A percentile compares a stretch with the other conserved stretches of the same genome.
Evolutionary conservation across 2,113 vertebrate species (phyloP).

Genomic region (Nibea coibor): DNA sequence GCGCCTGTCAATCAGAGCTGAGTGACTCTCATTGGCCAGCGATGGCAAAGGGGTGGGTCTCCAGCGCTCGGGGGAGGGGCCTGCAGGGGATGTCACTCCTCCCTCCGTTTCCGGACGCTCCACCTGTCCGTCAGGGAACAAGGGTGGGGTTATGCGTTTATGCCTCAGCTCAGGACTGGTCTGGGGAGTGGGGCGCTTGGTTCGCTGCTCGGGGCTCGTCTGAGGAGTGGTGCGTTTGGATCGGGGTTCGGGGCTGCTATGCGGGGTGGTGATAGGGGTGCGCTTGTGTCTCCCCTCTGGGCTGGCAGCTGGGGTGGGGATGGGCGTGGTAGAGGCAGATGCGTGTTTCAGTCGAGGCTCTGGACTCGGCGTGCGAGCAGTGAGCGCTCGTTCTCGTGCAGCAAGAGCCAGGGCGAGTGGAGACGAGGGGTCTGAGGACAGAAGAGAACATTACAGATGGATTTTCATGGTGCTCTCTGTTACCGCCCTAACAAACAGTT

Average conservation of each 20-base stretch:
- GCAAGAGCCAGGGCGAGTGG: conserved; percentile 97
- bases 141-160: conserved; percentile 74
- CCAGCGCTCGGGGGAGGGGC: conserved; percentile 76
- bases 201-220: conserved; percentile 81
- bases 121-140: conserved; percentile 85
- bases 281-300: conserved; percentile 85
- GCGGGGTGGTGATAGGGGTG: conserved; percentile 86
- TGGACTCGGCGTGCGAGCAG: conserved; percentile 90
- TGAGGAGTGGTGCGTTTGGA: conserved; percentile 85
- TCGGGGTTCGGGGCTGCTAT: conserved; percentile 89
- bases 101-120: conserved; percentile 90
- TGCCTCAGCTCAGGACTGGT: conserved; percentile 81
- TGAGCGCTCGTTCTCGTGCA: conserved; percentile 95
- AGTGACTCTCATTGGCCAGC: conserved; percentile 78
- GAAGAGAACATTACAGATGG: neutral
- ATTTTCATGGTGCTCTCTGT: neutral
- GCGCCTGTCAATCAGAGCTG: conserved; percentile 79
- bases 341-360: conserved; percentile 75
- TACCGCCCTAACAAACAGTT: neutral
- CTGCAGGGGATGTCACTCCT: conserved; percentile 89
- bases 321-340: conserved; percentile 71
- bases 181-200: conserved; percentile 91
- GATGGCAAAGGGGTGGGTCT: conserved; percentile 83
- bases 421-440: conserved; percentile 89
- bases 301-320: conserved; percentile 85